Base-by-base conservation (phyloP, 2,113 vertebrate species). In the Laterallus jamaicensis region DNA sequence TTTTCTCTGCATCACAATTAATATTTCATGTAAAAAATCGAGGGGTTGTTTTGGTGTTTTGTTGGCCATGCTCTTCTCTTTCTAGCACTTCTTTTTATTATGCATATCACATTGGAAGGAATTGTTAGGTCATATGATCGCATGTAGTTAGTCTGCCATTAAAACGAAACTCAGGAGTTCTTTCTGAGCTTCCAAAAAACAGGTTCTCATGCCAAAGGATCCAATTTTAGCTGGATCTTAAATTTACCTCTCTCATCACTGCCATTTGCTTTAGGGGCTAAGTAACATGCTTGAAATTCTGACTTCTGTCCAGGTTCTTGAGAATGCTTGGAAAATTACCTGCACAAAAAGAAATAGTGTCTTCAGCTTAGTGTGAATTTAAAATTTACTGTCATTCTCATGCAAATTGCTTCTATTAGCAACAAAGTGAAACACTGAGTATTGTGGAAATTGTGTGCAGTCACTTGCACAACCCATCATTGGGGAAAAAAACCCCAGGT, bases 121-220 rank as follows among this genome's bases (percentile, higher is more conserved):
- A 31, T 35, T 2, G 0, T 20, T 79, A 79, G 25, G 17, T 86
- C 29, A 39, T 69, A 42, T 18, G 68, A 49, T 28, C 59, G 1
- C 7, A 18, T 39, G 24, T 35, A 15, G 5, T 69, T 58, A 49
- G 7, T 77, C 31, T 32, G 5, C 1, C 15, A 59, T 50, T 67
- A 62, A 79, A 92, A 81, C 10, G 2, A 67, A 60, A 66, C 21
- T n/a, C 6, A 12, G 26, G 47, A 86, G 7, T 54, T 84, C 18
- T 60, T 74, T 55, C 35, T 28, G 26, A 58, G 6, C 67, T 77
- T 81, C 5, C 49, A 7, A 40, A 64, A 59, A 83, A 31, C 35
- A 22, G 0, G 3, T 64, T 81, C 54, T 71, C 4, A 5, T 60
- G 13, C 6, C 52, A 82, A 82, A 64, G 1, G 0, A 28, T 29